These are phyloP conservation scores for Sitobion miscanthi DNA, from an alignment of 1,140 invertebrate genomes.

Conservation along the genomic window DNA sequence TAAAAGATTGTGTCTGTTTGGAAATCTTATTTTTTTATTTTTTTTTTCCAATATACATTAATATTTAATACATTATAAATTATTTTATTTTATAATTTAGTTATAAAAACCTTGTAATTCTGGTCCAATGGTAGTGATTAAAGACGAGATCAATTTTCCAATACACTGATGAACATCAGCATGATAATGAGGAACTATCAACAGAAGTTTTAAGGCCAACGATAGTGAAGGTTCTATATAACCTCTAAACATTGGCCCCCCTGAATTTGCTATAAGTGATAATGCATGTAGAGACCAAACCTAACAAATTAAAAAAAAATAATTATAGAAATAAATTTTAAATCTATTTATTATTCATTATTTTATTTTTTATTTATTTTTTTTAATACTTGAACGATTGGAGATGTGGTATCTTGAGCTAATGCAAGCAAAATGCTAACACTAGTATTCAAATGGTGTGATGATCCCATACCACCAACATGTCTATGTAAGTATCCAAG, in stretches of 20 bases:
- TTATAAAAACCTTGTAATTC: conserved; percentile 83
- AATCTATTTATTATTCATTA: neutral
- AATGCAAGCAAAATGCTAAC: conserved; percentile 92
- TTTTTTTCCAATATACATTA: neutral
- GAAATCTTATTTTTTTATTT: neutral
- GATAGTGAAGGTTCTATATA: conserved; percentile 95
- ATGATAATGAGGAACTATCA: conserved; percentile 86
- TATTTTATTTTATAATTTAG: neutral
- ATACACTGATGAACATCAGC: conserved; percentile 95
- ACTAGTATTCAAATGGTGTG: conserved; percentile 90
- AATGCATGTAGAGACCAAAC: conserved; percentile 96
- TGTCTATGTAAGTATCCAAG: conserved; percentile 91
- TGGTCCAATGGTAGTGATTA: conserved; percentile 97
- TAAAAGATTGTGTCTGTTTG: neutral
- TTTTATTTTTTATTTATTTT: too few species aligned
- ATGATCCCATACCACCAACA: conserved; percentile 88
- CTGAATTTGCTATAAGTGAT: conserved; percentile 94
- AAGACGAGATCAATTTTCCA: conserved; percentile 88
- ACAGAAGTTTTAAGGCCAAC: conserved; percentile 84
- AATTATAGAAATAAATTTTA: neutral
- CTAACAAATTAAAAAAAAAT: conserved; percentile 64
- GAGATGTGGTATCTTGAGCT: conserved; percentile 89
- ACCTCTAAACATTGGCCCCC: conserved; percentile 96
- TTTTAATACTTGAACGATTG: conserved; percentile 80
- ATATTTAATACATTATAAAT: neutral